Percentiles rank a stretch among this genome's conserved stretches.
Conservation (phyloP, 1,140 invertebrate species). For the Drosophila hydei region DNA sequence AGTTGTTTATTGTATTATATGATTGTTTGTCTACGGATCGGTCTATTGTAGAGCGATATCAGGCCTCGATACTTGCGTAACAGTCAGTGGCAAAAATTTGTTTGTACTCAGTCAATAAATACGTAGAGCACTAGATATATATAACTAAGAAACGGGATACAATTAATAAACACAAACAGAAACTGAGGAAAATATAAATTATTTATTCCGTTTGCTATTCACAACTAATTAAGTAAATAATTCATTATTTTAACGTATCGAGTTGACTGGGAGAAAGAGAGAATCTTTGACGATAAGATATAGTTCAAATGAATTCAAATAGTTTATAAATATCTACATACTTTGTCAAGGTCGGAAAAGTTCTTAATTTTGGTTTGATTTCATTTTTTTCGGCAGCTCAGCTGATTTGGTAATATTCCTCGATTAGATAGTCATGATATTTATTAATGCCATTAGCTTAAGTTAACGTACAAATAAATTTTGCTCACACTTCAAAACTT, state of each 20-base stretch:
- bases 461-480: slow-evolving; percentile 49
- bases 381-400: background rate
- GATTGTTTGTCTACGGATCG: slow-evolving; percentile 52
- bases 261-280: slow-evolving; percentile 2
- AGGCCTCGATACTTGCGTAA: slow-evolving; percentile 30
- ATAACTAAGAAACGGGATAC: slow-evolving; percentile 39
- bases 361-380: slow-evolving; percentile 2
- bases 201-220: slow-evolving; percentile 22
- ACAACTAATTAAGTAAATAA: slow-evolving; percentile 50
- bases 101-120: slow-evolving; percentile 41
- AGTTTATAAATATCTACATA: slow-evolving; percentile 1
- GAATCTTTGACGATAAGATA: slow-evolving; percentile 5
- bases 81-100: slow-evolving; percentile 18
- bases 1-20: slow-evolving; percentile 35
- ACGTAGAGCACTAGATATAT: slow-evolving; percentile 3
- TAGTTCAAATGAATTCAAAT: slow-evolving; percentile 14
- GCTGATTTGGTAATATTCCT: slow-evolving; percentile 6
- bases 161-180: slow-evolving; percentile 42
- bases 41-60: slow-evolving; percentile 30
- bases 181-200: slow-evolving; percentile 9
- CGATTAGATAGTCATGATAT: slow-evolving; percentile 76
- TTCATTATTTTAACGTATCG: slow-evolving; percentile 27
- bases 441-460: slow-evolving; percentile 67
- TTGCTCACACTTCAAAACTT: slow-evolving; percentile 19
- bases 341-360: slow-evolving; percentile 26